phyloP scores from a whole-genome alignment of 2,113 vertebrate genomes.

The Spheniscus mendiculus region DNA sequence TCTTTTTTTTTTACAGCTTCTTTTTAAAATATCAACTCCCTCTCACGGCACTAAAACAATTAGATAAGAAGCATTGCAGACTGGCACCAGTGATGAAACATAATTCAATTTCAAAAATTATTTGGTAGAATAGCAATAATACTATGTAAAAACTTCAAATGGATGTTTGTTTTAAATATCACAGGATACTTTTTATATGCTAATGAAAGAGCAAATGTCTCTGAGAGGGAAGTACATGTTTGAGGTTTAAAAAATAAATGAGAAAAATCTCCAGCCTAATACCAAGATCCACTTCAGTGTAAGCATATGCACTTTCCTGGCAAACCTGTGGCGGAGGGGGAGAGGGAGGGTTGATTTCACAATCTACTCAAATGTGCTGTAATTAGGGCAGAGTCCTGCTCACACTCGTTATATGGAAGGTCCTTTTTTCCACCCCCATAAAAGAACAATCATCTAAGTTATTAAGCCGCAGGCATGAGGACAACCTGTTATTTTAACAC shows the following conservation, averaged over 20 bases:
- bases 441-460: background rate
- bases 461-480: background rate
- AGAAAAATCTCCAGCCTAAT: background rate
- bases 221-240: background rate
- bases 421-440: background rate
- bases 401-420: background rate
- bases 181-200: background rate
- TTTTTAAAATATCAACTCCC: background rate
- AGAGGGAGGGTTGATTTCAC: background rate
- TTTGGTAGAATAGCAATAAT: background rate
- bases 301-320: background rate
- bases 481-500: background rate
- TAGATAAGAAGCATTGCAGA: background rate
- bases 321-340: rapidly evolving
- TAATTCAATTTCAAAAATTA: background rate
- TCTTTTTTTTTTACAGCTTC: background rate
- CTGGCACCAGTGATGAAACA: background rate
- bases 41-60: background rate
- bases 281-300: background rate
- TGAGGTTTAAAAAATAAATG: conserved; percentile 11
- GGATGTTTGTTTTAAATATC: background rate
- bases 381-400: background rate
- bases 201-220: background rate
- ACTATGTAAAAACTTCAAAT: background rate
- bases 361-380: background rate